A percentile compares a stretch with the other conserved stretches of the same genome.
Evolutionary conservation across 2,888 invertebrate species (phyloP).

Genomic region (Chydorus sphaericus): DNA sequence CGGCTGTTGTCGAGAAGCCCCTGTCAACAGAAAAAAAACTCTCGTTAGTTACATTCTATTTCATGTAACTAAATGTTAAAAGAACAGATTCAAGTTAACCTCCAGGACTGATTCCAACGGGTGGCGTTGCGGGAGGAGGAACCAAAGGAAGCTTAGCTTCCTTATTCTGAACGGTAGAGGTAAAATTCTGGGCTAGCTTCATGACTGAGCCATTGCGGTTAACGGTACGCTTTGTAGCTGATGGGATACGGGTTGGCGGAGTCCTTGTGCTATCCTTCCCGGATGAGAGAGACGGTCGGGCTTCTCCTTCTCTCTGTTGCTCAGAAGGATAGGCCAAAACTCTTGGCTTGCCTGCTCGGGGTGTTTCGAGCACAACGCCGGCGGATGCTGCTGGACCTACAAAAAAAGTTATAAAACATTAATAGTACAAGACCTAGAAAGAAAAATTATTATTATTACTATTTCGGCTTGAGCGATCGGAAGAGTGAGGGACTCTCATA

Average conservation of each 20-base stretch:
- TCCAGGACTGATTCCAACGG: too few relatives aligned
- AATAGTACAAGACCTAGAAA: background rate
- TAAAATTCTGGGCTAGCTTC: conserved; percentile 11
- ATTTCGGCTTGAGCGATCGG: background rate
- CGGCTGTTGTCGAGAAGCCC: background rate
- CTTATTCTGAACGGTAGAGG: background rate
- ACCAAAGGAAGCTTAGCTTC: background rate
- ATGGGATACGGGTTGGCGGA: too few relatives aligned
- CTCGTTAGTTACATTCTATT: too few relatives aligned
- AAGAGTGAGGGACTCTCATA: background rate
- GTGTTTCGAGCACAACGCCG: background rate
- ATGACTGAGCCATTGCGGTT: conserved; percentile 11
- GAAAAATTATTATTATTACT: background rate
- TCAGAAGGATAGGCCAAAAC: background rate
- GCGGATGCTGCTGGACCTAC: background rate
- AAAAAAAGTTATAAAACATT: background rate
- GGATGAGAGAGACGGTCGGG: too few relatives aligned
- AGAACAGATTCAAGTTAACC: too few relatives aligned
- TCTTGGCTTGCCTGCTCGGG: background rate
- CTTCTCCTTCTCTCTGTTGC: background rate
- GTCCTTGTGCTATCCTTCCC: too few relatives aligned
- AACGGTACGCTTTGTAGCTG: background rate
- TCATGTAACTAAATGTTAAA: too few relatives aligned
- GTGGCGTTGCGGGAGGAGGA: too few relatives aligned
- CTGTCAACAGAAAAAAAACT: background rate